A percentile compares a stretch with the other conserved stretches of the same genome.
These are phyloP conservation scores for Cantharis rufa DNA, from an alignment of 2,888 invertebrate species.

Conservation along the genomic window DNA sequence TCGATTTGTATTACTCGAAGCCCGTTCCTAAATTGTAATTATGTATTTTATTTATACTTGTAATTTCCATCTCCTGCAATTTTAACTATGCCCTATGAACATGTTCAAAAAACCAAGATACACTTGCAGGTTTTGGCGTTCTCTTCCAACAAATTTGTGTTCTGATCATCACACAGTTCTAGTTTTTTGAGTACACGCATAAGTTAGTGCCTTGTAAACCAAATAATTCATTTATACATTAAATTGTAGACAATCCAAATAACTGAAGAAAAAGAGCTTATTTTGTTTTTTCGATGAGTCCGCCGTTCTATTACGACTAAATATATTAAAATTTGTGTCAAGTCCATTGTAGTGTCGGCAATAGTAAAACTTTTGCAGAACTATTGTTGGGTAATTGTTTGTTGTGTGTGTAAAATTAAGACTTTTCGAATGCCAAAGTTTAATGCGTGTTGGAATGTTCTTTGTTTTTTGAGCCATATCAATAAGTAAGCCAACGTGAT, in stretches of 20 bases:
- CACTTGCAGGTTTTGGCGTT: neutral
- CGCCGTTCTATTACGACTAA: conserved; percentile 11
- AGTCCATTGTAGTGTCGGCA: conserved; percentile 33
- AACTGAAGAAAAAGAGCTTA: neutral
- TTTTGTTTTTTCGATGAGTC: neutral
- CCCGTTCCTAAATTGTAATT: no score
- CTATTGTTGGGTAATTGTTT: conserved; percentile 37
- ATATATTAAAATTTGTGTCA: conserved; percentile 18
- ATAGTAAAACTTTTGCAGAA: conserved; percentile 31
- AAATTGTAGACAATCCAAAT: conserved; percentile 1
- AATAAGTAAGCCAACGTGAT: conserved; percentile 42
- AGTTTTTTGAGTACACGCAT: neutral
- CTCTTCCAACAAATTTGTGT: neutral
- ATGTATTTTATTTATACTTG: no score
- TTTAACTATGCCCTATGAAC: no score
- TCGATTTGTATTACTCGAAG: no score
- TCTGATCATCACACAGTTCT: neutral
- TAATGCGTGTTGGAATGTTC: conserved; percentile 41
- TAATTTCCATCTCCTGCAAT: no score
- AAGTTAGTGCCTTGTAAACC: neutral
- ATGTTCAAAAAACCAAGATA: neutral
- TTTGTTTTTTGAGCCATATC: conserved; percentile 44
- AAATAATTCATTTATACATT: neutral
- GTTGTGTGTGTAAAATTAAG: conserved; percentile 39
- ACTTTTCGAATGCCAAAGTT: conserved; percentile 48